Evolutionary conservation across 2,888 invertebrate species (phyloP), one percentile per base, ranked within the genome.

Genomic region (Xestia sexstrigata): DNA sequence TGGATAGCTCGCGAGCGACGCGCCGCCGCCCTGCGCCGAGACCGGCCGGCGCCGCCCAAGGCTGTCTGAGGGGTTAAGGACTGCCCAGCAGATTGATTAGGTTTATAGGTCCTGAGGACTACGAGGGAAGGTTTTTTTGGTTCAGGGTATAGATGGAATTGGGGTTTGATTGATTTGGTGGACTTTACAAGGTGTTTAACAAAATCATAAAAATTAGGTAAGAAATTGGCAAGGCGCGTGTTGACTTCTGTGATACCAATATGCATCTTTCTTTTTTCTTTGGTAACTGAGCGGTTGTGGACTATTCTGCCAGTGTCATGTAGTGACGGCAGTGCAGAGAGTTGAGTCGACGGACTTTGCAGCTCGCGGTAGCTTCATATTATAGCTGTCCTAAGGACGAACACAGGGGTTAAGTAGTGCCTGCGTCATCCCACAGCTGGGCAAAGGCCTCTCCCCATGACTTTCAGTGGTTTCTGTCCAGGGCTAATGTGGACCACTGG

Each of bases 51-150:
- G 94, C 94, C 94, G 23, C 49, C 88, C 95, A 95, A 95, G 95
- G 95, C 91, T 95, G 95, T 95, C 95, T 95, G 78, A 13, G 91
- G 93, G 93, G 94, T 94, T 93, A 94, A 94, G 93, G 93, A 91
- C 94, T 93, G 87, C 79, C 82, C 86, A 78, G 79, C 88, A 88
- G 89, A 90, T 90, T 91, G 89, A 92, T 91, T 87, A 81, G 79
- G 82, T 79, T 74, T 86, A 87, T 86, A 87, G 82, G 79, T 85
- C 89, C 88, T 87, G 83, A 84, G 83, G 84, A 82, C 70, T 87
- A 84, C 83, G 82, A 82, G 49, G 69, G 60, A 26, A 4, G 2
- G 9, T 69, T 76, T 62, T 74, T 78, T 60, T 66, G 62, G 55
- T 82, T 66, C 35, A 63, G 11, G 17, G 65, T 47, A 58, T 82